Base-by-base conservation (phyloP, 2,113 vertebrate species). In the Phycodurus eques region DNA sequence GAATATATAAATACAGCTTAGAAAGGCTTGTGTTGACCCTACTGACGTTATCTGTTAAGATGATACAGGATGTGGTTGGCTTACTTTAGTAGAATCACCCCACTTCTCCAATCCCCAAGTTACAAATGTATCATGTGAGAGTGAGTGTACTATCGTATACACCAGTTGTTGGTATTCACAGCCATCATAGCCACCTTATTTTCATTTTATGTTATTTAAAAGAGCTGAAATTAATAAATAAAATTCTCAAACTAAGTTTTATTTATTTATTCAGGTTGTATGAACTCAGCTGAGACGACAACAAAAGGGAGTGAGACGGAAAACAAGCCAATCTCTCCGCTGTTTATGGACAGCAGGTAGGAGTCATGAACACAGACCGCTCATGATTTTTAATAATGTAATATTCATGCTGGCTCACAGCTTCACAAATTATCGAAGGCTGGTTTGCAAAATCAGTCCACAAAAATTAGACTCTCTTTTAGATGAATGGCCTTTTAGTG, bases 331-430 rank as follows among this genome's bases (percentile, higher is more conserved):
- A 82, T 87, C 73, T 80, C 82, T 82, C 65, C 79, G 80, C 80
- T 69, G 85, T 92, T 90, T 92, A 92, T 92, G 92, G 91, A 92
- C 92, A 86, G 88, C 86, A 92, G 92, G 92, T 92, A 90, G 62
- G 44, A 47, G 3, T 65, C n/a, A 3, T 5, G 56, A 63, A 19
- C 19, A 42, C 17, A 20, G 17, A 11, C 33, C 7, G 56, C 22
- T 59, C n/a, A 56, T 56, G 53, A 56, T 56, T 22, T 10, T 11
- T 20, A 42, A 8, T 62, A 3, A 42, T 12, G 8, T 35, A 2
- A 19, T 33, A 17, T 33, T 33, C 14, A 61, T 61, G 27, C 33
- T 15, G 31, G 12, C 31, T 5, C 2, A 61, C 33, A 42, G 20
- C 33, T 20, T 62, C 35, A 15, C 14, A 59, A 59, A 59, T 15